phyloP scores from a whole-genome alignment of 2,113 vertebrate species.

The Cyphomyrus plagiostoma region DNA sequence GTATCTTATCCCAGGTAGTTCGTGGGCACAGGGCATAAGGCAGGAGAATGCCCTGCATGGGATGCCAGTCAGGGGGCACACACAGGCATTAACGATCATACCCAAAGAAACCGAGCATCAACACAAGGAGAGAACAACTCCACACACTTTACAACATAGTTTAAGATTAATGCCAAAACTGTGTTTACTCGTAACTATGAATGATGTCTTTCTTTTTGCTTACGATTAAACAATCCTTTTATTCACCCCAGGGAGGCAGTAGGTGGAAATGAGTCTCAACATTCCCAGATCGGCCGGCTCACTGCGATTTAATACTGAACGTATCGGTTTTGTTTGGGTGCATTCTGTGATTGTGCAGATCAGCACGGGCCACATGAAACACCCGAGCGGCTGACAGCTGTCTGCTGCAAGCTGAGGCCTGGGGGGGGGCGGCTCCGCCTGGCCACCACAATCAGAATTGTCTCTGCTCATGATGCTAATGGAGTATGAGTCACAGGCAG shows the following conservation, averaged over 20 bases:
- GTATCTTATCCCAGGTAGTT: not conserved
- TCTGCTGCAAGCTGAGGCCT: not conserved
- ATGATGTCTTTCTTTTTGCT: slow-evolving; percentile 5
- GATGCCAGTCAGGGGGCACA: not conserved
- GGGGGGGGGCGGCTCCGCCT: not conserved
- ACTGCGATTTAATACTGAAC: not conserved
- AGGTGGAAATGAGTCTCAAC: not conserved
- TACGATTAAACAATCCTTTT: not conserved
- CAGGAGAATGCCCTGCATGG: not conserved
- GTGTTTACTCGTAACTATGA: not conserved
- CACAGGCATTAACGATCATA: not conserved
- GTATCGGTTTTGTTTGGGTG: not conserved
- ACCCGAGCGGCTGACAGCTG: not conserved
- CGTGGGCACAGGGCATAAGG: not conserved
- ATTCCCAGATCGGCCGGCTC: not conserved
- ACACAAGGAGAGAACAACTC: not conserved
- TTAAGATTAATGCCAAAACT: not conserved
- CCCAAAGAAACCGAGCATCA: not conserved
- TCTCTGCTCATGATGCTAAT: slow-evolving; percentile 4
- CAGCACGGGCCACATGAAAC: not conserved
- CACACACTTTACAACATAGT: not conserved
- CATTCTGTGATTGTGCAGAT: not conserved
- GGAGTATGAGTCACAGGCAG: slow-evolving; percentile 2
- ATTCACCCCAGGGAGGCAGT: not conserved
- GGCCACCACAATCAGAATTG: not conserved